Evolutionary conservation across 1,140 invertebrate species (phyloP), one percentile per base, ranked within the genome.

Genomic region (Lutraria rhynchaena): DNA sequence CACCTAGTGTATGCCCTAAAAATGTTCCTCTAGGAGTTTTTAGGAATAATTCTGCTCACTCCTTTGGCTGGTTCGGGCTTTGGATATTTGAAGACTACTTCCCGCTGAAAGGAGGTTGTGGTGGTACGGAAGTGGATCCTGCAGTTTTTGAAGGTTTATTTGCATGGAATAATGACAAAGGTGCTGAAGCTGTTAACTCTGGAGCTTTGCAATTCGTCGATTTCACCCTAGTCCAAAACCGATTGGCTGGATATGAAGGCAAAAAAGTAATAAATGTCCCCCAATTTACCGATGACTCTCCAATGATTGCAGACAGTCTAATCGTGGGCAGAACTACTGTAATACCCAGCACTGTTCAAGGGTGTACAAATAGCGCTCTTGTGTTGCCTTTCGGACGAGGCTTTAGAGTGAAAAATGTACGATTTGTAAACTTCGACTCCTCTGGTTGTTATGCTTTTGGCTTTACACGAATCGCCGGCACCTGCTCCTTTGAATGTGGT

Each of bases 111-210:
- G 82, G 82, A 57, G 86, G 74, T 46, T 88, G 86, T 83, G 75
- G 53, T 13, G 77, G 67, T 13, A 57, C 35, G 33, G 75, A 67
- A 27, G 73, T 80, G 33, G 49, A 37, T 35, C 37, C 81, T 33
- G 87, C 85, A 9, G 83, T 87, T 0, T 91, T 90, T 81, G 58
- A 85, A 3, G 17, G 77, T 13, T 70, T 89, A 0, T 80, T 74
- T n/a, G 83, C 88, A 1, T 92, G 89, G 89, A 89, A 91, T 85
- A 89, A 87, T 81, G 88, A 90, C 33, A 91, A 91, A 29, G 91
- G 92, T 5, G 87, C 87, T 0, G 92, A 92, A 61, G 75, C 67
- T 37, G 91, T 91, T 0, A 88, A 90, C 61, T 61, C 46, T 13
- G 89, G 91, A 9, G 85, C 88, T 29, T 15, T 91, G 9, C 89